Evolutionary conservation across 2,113 vertebrate genomes (phyloP).

Genomic region (Fregetta grallaria): DNA sequence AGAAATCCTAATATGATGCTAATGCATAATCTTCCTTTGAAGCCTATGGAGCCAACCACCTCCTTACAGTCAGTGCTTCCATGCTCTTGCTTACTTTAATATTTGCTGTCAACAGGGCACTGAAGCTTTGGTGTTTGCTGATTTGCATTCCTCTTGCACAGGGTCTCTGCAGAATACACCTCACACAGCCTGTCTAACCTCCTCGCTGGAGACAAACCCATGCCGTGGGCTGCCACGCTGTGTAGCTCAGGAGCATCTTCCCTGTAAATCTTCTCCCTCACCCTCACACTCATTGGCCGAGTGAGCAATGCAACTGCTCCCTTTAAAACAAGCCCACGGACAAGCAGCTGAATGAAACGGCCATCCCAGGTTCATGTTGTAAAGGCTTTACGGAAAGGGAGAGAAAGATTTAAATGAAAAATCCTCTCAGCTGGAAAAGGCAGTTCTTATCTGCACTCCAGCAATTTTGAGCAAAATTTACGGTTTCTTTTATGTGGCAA

Average conservation of each 20-base stretch:
- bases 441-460: conserved; percentile 19
- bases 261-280: background rate
- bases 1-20: background rate
- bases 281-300: accelerated
- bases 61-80: background rate
- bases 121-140: background rate
- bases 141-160: background rate
- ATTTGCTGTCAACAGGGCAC: background rate
- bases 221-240: accelerated
- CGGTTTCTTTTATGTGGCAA: conserved; percentile 9
- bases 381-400: background rate
- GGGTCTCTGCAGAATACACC: background rate
- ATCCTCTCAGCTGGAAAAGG: background rate
- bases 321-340: background rate
- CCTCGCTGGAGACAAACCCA: background rate
- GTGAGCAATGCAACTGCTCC: background rate
- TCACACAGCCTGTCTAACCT: background rate
- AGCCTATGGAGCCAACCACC: background rate
- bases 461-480: conserved; percentile 44
- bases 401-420: background rate
- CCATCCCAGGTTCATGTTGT: background rate
- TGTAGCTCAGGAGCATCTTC: background rate
- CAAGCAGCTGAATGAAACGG: background rate
- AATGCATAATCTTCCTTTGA: background rate
- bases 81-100: background rate